Base-by-base conservation (phyloP, 2,888 invertebrate genomes). In the Smittia aterrima region DNA sequence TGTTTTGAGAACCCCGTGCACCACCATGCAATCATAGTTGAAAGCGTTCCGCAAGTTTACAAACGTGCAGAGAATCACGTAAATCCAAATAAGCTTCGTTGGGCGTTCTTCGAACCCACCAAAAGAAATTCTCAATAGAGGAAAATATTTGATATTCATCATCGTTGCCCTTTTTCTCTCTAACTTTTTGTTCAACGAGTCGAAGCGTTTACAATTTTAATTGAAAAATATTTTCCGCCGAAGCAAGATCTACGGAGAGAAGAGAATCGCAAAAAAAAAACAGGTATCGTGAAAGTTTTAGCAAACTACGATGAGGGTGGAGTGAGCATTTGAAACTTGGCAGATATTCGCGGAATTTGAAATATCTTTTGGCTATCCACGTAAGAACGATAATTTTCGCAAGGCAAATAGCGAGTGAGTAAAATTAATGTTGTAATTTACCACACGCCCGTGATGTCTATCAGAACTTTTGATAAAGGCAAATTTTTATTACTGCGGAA, bases 31-130 rank as follows among this genome's bases (percentile, higher is more conserved):
- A 27, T 24, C 27, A 27, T 25, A 18, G 41, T 24, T 13, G 7
- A 66, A 47, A 68, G 11, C 22, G 22, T 32, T 53, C 20, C 68
- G 62, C 68, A 32, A 24, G 11, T 41, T 47, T 40, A 18, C 20
- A 22, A 47, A 54, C 72, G 72, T 72, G 58, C 62, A 72, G 11
- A 2, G 58, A 62, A 38, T 72, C 72, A 72, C 72, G 72, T 72
- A 72, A 58, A 54, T 38, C 72, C 18, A 58, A 22, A 58, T 3
- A n/a, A 47, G 16, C 47, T 6, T 3, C 16, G 38, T 4, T 16
- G n/a, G 47, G 47, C 16, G n/a, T 3, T 16, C 2, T 6, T n/a
- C 2, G 47, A 11, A 47, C n/a, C 2, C 9, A n/a, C 16, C 2
- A n/a, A 6, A 47, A 47, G n/a, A 13, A 47, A 47, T 47, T 11